Conservation (phyloP, 2,888 invertebrate species). For the Chaitophorus viminalis region DNA sequence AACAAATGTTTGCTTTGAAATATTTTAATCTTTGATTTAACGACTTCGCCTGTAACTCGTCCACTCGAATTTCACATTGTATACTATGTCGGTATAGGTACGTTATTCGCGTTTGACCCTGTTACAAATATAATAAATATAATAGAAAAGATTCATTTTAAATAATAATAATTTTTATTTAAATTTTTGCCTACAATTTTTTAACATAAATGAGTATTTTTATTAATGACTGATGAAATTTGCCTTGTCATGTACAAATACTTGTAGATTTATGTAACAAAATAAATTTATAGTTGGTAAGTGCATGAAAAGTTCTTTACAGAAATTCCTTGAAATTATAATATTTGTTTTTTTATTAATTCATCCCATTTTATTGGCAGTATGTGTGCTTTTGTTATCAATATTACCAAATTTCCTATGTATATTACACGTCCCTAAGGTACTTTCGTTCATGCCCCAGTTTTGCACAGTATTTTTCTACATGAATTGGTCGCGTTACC, state of each 20-base stretch:
- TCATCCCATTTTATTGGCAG: background rate
- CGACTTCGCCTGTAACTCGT: background rate
- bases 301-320: background rate
- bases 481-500: constrained; percentile 22
- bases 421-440: constrained; percentile 17
- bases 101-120: background rate
- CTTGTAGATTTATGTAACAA: background rate
- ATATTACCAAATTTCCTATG: background rate
- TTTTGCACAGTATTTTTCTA: constrained; percentile 11
- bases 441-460: constrained; percentile 1
- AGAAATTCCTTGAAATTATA: background rate
- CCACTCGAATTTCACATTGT: background rate
- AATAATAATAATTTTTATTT: too few relatives aligned
- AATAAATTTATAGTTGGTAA: background rate
- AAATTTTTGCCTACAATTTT: too few relatives aligned
- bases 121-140: too few relatives aligned
- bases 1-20: constrained; percentile 25
- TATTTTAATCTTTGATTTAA: background rate
- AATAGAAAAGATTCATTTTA: too few relatives aligned
- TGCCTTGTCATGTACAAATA: background rate
- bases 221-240: background rate
- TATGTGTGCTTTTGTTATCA: constrained; percentile 6
- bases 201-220: constrained; percentile 14
- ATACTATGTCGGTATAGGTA: background rate
- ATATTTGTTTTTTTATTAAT: background rate